phyloP scores from a whole-genome alignment of 1,140 invertebrate species.

The Gryon sp. region DNA sequence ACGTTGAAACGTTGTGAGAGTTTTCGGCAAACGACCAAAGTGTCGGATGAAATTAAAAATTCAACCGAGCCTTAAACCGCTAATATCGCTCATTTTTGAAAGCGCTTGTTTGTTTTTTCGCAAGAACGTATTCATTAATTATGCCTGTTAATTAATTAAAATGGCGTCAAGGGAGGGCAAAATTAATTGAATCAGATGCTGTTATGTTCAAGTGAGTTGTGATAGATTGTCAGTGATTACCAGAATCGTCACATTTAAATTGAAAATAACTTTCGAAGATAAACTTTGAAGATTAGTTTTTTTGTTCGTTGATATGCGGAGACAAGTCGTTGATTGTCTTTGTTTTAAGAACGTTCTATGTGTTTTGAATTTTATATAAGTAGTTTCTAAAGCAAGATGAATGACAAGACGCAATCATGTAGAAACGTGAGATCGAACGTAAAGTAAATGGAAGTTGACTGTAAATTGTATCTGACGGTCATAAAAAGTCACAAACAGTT shows the following conservation, averaged over 20 bases:
- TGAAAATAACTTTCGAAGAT: no score
- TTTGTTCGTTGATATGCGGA: no score
- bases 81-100: neutral
- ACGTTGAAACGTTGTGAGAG: no score
- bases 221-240: constrained; percentile 36
- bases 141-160: constrained; percentile 53
- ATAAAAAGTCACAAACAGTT: constrained; percentile 34
- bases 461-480: constrained; percentile 21
- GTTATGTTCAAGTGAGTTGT: constrained; percentile 35
- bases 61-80: no score
- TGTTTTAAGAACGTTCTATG: no score
- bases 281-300: no score
- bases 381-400: neutral
- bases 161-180: constrained; percentile 15
- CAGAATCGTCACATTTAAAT: constrained; percentile 45
- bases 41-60: no score
- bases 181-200: constrained; percentile 50
- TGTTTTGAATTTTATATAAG: neutral
- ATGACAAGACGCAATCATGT: constrained; percentile 6
- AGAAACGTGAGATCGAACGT: neutral
- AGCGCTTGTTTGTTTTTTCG: constrained; percentile 17
- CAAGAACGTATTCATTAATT: constrained; percentile 36
- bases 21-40: no score
- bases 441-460: constrained; percentile 32
- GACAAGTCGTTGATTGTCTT: no score